Percentiles rank a stretch among this genome's conserved stretches.
phyloP scores from a whole-genome alignment of 2,888 invertebrate species.

The Laspeyria flexula region DNA sequence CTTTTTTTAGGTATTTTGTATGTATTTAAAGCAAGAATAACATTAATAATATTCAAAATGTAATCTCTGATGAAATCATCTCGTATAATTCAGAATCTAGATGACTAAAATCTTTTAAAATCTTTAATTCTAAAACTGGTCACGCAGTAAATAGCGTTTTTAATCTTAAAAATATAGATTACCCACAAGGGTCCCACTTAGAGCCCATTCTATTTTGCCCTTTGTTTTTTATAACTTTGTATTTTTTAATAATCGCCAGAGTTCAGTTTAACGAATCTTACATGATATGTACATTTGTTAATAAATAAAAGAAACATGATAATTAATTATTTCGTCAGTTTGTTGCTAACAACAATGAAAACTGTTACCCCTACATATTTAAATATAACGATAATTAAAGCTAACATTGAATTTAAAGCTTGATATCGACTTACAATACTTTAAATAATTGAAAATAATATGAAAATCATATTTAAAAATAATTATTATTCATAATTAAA shows the following conservation, averaged over 20 bases:
- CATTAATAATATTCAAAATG: too few species aligned
- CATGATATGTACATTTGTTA: conserved; percentile 55
- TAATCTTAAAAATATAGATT: background rate
- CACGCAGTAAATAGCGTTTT: too few species aligned
- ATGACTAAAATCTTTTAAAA: too few species aligned
- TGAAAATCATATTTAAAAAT: conserved; percentile 13
- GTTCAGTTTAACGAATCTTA: conserved; percentile 35
- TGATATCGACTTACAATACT: conserved; percentile 74
- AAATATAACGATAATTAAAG: conserved; percentile 80
- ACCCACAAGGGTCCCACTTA: background rate
- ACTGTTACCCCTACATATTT: conserved; percentile 44
- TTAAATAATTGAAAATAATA: conserved; percentile 47
- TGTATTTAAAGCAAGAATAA: too few species aligned
- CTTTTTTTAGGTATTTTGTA: too few species aligned
- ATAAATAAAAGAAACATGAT: conserved; percentile 42
- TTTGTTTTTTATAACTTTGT: too few species aligned
- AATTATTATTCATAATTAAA: too few species aligned
- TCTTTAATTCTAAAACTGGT: too few species aligned
- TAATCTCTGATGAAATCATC: too few species aligned
- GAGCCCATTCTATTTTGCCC: background rate
- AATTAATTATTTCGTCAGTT: conserved; percentile 34
- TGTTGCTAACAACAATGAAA: conserved; percentile 24
- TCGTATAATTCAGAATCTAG: too few species aligned
- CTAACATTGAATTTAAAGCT: conserved; percentile 86
- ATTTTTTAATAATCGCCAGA: conserved; percentile 25